Percentiles rank a stretch among this genome's conserved stretches.
Evolutionary conservation across 1,140 invertebrate genomes (phyloP).

Genomic region (Paralvinella palmiformis): DNA sequence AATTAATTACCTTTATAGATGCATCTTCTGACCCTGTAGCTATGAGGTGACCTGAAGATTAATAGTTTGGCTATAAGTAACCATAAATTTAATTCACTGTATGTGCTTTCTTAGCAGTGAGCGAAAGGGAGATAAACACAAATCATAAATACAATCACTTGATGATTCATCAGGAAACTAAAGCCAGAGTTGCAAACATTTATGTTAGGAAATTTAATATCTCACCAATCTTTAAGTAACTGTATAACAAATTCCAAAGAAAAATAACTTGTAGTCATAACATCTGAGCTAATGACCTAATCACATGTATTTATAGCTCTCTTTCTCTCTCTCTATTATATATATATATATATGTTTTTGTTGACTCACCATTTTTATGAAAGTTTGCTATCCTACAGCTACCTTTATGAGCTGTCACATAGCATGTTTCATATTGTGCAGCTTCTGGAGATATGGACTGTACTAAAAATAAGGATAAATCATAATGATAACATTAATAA

Average conservation of each 20-base stretch:
- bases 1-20: slow-evolving; percentile 76
- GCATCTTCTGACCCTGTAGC: slow-evolving; percentile 97
- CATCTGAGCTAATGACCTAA: slow-evolving; percentile 4
- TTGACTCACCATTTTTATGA: slow-evolving; percentile 67
- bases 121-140: no score
- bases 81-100: no score
- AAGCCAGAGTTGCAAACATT: no score
- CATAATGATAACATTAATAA: slow-evolving; percentile 1
- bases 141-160: no score
- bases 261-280: no score
- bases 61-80: no score
- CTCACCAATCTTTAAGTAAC: not conserved
- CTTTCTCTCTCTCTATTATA: no score
- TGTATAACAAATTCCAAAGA: no score
- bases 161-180: no score
- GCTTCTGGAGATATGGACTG: slow-evolving; percentile 77
- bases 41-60: slow-evolving; percentile 69
- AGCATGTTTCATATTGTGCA: slow-evolving; percentile 94
- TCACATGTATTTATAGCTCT: not conserved
- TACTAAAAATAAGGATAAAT: slow-evolving; percentile 31
- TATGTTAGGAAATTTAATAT: no score
- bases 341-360: not conserved
- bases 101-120: no score
- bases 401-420: slow-evolving; percentile 97
- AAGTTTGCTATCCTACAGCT: slow-evolving; percentile 92